phyloP scores from a whole-genome alignment of 92 coral and sea anemone genomes.

The Hydrozoanthus gracilis region DNA sequence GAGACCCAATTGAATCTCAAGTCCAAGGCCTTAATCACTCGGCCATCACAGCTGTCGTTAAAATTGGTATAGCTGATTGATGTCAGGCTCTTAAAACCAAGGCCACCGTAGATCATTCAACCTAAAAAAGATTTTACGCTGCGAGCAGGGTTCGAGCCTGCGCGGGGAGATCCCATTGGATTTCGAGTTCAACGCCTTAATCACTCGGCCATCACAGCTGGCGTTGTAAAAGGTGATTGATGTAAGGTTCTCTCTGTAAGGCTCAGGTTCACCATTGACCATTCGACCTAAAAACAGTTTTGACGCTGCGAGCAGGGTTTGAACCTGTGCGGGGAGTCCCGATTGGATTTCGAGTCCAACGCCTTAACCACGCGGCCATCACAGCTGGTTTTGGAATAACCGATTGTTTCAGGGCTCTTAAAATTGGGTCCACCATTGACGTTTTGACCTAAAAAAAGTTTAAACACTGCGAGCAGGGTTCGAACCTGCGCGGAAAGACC shows the following conservation, averaged over 20 bases:
- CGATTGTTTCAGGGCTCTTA: too few species aligned
- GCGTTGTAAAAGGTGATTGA: background rate
- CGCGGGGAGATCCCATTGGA: conserved; percentile 78
- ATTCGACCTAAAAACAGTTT: background rate
- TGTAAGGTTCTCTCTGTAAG: too few species aligned
- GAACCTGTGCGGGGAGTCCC: conserved; percentile 62
- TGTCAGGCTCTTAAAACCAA: too few species aligned
- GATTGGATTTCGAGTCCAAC: conserved; percentile 56
- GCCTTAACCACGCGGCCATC: background rate
- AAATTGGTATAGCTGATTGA: background rate
- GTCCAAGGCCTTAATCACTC: conserved; percentile 12
- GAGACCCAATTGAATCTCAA: conserved; percentile 58
- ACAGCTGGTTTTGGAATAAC: too few species aligned
- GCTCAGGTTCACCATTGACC: too few species aligned
- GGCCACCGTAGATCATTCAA: too few species aligned
- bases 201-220: conserved; percentile 65
- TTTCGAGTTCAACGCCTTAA: conserved; percentile 79
- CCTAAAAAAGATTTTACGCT: conserved; percentile 28
- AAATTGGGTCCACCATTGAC: too few species aligned
- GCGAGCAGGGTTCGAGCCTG: conserved; percentile 79
- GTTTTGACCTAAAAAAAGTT: too few species aligned
- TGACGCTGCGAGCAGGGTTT: conserved; percentile 40
- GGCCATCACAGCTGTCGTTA: too few species aligned
- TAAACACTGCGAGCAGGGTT: too few species aligned
- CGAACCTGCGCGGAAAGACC: conserved; percentile 4